Evolutionary conservation across 2,797 vertebrate species (phyloP).

Genomic region (Siniperca scherzeri): DNA sequence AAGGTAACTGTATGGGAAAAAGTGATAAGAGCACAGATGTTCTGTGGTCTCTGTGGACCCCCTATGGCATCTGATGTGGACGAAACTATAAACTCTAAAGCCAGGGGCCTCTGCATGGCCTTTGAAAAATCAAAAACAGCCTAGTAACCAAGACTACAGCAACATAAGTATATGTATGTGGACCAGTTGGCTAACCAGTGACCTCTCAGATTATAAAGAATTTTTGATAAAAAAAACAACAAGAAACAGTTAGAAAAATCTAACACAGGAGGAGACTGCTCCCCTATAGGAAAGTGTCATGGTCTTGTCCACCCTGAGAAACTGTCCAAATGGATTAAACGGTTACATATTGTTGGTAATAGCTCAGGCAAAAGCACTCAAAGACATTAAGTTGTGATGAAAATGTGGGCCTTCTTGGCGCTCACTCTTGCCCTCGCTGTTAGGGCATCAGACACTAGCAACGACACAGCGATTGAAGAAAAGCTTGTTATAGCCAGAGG

Average conservation of each 20-base stretch:
- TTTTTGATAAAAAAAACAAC: not conserved
- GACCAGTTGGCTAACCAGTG: not conserved
- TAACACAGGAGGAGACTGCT: constrained; percentile 2
- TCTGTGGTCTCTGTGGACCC: constrained; percentile 39
- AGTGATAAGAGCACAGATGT: constrained; percentile 82
- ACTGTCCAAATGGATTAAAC: constrained; percentile 18
- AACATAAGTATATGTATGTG: not conserved
- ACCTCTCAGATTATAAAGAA: not conserved
- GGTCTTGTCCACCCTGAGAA: constrained; percentile 58
- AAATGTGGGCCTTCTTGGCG: constrained; percentile 69
- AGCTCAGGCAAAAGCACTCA: constrained; percentile 13
- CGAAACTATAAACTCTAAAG: constrained; percentile 56
- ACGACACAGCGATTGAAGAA: constrained; percentile 60
- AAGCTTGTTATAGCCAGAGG: constrained; percentile 75
- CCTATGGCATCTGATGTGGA: constrained; percentile 52
- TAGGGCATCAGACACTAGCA: constrained; percentile 36
- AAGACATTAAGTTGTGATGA: not conserved
- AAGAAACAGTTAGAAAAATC: not conserved
- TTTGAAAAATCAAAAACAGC: constrained; percentile 24
- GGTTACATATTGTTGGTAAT: not conserved
- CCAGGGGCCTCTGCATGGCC: constrained; percentile 17
- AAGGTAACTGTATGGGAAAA: constrained; percentile 70
- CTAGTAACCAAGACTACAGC: not conserved
- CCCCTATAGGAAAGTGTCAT: constrained; percentile 43
- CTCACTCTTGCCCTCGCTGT: constrained; percentile 54